These are phyloP conservation scores for Phasianus colchicus DNA, from an alignment of 2,113 vertebrate species.

Conservation along the genomic window DNA sequence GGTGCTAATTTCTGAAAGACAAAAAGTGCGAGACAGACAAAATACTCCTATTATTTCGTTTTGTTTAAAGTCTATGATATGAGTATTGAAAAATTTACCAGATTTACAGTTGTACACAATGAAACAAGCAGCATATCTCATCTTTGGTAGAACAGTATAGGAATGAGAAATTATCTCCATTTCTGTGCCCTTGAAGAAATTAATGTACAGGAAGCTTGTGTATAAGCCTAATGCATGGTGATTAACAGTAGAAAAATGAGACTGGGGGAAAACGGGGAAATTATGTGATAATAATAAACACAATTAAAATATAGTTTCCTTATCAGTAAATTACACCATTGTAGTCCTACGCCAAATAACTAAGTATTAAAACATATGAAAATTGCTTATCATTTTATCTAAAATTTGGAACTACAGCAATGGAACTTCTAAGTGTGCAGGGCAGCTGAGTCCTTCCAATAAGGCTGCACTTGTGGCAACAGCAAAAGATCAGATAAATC, in stretches of 20 bases:
- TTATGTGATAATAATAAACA: neutral
- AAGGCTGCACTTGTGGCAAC: neutral
- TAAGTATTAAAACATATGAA: neutral
- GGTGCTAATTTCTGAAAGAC: conserved; percentile 89
- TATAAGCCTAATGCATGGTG: neutral
- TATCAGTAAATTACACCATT: neutral
- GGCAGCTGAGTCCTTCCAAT: neutral
- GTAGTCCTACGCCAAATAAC: neutral
- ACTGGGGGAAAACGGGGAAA: neutral
- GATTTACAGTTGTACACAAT: neutral
- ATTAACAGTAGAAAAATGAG: neutral
- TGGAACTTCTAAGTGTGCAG: neutral
- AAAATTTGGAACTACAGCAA: neutral
- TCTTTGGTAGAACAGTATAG: neutral
- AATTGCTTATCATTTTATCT: neutral
- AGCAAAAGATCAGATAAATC: neutral
- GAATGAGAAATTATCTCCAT: neutral
- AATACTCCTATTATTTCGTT: neutral
- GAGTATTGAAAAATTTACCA: neutral
- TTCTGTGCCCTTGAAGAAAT: neutral
- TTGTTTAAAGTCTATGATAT: neutral
- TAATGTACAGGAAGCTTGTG: neutral
- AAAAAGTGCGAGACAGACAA: neutral
- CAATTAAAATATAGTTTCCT: neutral
- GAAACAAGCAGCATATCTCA: neutral